Base-by-base conservation (phyloP, 2,888 invertebrate species). In the Junonia oenone region DNA sequence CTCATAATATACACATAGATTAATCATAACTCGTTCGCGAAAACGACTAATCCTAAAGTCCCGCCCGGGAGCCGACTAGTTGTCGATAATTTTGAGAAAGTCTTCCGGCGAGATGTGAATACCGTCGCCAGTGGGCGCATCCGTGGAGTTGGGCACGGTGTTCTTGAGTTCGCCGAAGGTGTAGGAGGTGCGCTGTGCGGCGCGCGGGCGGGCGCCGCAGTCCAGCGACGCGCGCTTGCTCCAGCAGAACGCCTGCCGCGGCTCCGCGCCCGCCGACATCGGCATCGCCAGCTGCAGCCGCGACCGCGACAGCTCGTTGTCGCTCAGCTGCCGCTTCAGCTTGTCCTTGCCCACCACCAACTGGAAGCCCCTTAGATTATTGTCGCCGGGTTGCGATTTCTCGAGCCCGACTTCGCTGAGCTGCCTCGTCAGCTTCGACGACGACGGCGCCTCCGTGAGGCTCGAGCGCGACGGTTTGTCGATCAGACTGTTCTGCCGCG, bases 131-230 rank as follows among this genome's bases (percentile, higher is more conserved):
- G 73, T 64, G 58, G 72, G 58, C 35, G 45, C 51, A 53, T 73
- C 73, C 14, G 73, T 63, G 51, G 87, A 80, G 71, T 79, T 78
- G 45, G 90, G 90, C 64, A 76, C 86, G 63, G 78, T 68, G 83
- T 90, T 70, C 62, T 91, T 91, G 45, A 90, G 82, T 61, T 90
- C 90, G 61, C 89, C 89, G 73, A 90, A 90, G 5, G 88, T 91
- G 70, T 82, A 83, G 0, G 81, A 75, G 13, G 78, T 59, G 13
- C 80, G 73, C 48, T 73, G 73, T 13, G 67, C 61, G 2, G 67
- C 64, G 45, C 68, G 62, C 3, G 72, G 56, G 27, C 57, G 58
- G n/a, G 65, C 22, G 6, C 76, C 83, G 70, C 81, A 73, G 73
- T 78, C 82, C 47, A 74, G 73, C 55, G 78, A 76, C 59, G 80